Evolutionary conservation across 2,797 vertebrate genomes (phyloP).

Genomic region (Gambusia yucatana): DNA sequence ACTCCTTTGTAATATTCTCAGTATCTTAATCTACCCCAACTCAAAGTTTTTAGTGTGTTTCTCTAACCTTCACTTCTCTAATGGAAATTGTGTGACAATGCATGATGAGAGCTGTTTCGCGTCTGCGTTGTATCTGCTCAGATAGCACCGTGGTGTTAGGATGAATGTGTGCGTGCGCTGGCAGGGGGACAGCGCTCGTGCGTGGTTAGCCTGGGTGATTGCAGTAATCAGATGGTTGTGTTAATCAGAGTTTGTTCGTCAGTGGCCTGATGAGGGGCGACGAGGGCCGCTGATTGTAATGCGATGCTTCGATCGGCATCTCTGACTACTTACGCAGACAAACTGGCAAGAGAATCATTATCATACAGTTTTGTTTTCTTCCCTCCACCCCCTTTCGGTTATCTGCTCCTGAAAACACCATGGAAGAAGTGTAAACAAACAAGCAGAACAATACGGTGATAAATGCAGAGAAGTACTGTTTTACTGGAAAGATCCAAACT

Average conservation of each 20-base stretch:
- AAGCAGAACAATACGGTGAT: constrained; percentile 54
- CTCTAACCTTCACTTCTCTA: constrained; percentile 40
- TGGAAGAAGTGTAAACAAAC: constrained; percentile 73
- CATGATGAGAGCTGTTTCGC: constrained; percentile 45
- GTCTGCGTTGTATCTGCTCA: constrained; percentile 29
- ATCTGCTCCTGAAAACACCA: constrained; percentile 38
- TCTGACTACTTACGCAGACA: constrained; percentile 61
- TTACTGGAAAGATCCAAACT: constrained; percentile 31
- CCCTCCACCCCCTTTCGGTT: background rate
- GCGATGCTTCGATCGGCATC: constrained; percentile 76
- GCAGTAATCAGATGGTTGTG: constrained; percentile 84
- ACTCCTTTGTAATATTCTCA: constrained; percentile 20
- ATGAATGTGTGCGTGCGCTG: constrained; percentile 30
- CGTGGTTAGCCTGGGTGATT: constrained; percentile 78
- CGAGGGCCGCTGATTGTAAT: constrained; percentile 84
- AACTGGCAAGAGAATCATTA: constrained; percentile 70
- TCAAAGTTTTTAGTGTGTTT: constrained; percentile 31
- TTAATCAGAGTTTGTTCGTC: constrained; percentile 87
- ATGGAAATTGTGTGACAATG: constrained; percentile 34
- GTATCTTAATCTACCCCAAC: constrained; percentile 7
- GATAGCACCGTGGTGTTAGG: constrained; percentile 29
- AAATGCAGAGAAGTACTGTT: constrained; percentile 32
- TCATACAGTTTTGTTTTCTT: constrained; percentile 29
- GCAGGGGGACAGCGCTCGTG: constrained; percentile 64
- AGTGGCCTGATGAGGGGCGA: constrained; percentile 83